phyloP scores from a whole-genome alignment of 2,113 vertebrate genomes.

The Agapornis roseicollis region DNA sequence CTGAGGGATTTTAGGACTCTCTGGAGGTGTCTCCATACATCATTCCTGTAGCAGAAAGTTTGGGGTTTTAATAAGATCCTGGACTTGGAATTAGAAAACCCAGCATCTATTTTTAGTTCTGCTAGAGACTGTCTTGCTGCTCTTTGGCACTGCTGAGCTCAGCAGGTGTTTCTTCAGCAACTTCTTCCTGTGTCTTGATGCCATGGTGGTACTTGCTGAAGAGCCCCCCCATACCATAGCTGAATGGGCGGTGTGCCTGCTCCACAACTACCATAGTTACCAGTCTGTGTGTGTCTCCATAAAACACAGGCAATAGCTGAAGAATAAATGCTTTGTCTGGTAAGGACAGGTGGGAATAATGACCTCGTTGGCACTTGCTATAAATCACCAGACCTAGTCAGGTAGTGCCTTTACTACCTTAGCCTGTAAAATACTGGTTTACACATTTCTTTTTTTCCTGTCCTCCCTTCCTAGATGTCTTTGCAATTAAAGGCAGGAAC shows the following conservation, averaged over 20 bases:
- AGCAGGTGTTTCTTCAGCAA: not conserved
- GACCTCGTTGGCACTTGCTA: not conserved
- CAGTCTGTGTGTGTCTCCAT: not conserved
- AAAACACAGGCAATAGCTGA: not conserved
- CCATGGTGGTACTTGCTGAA: not conserved
- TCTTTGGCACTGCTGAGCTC: not conserved
- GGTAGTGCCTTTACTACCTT: not conserved
- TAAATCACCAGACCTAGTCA: not conserved
- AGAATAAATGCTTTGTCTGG: not conserved
- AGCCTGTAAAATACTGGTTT: not conserved
- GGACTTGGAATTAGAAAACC: not conserved
- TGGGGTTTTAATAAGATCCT: not conserved
- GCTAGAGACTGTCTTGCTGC: not conserved
- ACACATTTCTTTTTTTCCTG: not conserved
- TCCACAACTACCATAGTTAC: not conserved
- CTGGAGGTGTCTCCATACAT: not conserved
- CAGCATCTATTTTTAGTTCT: not conserved
- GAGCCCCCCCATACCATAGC: accelerated
- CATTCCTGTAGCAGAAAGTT: not conserved
- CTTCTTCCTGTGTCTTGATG: not conserved
- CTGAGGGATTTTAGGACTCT: not conserved
- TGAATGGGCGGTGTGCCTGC: not conserved
- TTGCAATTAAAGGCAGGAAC: not conserved
- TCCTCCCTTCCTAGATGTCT: not conserved
- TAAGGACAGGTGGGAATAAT: not conserved